These are phyloP conservation scores for Florisuga fusca DNA, from an alignment of 2,797 vertebrate genomes.

Conservation along the genomic window DNA sequence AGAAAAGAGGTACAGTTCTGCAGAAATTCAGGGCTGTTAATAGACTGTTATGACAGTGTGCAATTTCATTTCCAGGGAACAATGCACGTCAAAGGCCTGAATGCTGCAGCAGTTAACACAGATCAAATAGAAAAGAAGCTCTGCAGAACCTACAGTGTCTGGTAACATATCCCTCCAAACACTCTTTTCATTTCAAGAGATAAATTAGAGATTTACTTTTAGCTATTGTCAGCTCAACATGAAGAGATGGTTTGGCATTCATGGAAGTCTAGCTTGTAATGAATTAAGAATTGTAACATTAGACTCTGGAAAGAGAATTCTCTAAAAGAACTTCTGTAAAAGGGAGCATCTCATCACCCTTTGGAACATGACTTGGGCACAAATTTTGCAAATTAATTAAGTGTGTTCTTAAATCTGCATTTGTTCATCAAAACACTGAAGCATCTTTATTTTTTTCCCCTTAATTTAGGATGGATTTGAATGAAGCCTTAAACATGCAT, in stretches of 20 bases:
- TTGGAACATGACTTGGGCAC: background rate
- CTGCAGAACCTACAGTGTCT: background rate
- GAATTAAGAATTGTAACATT: background rate
- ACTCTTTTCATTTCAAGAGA: background rate
- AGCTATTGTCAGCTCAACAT: background rate
- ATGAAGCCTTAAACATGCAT: background rate
- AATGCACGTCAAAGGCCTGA: background rate
- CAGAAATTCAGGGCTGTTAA: constrained; percentile 60
- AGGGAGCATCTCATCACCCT: background rate
- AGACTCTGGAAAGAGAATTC: background rate
- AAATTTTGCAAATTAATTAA: background rate
- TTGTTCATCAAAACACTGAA: background rate
- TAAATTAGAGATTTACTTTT: constrained; percentile 5
- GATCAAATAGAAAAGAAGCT: background rate
- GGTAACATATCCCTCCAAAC: background rate
- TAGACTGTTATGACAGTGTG: constrained; percentile 51
- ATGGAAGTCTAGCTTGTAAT: background rate
- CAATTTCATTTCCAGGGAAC: constrained; percentile 36
- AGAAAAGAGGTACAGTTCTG: constrained; percentile 30
- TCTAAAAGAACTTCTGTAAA: background rate
- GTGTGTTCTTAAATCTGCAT: background rate
- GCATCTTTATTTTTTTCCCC: background rate
- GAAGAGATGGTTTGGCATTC: background rate
- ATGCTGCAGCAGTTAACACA: background rate
- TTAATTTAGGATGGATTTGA: background rate